Conservation (phyloP, 53 echinoderm and acorn worm species). For the Echinarachnius parma region DNA sequence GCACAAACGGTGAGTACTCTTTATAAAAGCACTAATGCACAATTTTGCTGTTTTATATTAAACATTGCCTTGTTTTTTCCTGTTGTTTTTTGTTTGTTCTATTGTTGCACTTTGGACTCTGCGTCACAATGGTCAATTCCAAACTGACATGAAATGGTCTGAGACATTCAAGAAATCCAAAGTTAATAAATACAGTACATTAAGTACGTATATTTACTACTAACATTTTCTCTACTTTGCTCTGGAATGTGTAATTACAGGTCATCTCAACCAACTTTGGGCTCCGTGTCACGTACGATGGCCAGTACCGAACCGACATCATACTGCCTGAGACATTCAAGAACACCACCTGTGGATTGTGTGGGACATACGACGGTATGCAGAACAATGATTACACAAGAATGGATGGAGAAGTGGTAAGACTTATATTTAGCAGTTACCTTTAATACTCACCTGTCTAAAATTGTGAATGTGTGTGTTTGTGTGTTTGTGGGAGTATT, state of each 20-base stretch:
- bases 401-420: constrained; percentile 58
- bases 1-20: constrained; percentile 38
- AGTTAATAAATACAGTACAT: not conserved
- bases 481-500: too few relatives aligned
- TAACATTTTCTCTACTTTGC: not conserved
- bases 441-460: too few relatives aligned
- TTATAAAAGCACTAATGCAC: not conserved
- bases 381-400: constrained; percentile 53
- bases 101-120: too few relatives aligned
- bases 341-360: constrained; percentile 76
- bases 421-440: not conserved
- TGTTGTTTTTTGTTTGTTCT: too few relatives aligned
- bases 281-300: constrained; percentile 53
- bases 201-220: not conserved
- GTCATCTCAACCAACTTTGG: constrained; percentile 64
- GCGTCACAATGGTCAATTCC: too few relatives aligned
- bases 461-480: too few relatives aligned
- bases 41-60: too few relatives aligned
- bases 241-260: constrained; percentile 44
- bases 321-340: constrained; percentile 45
- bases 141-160: too few relatives aligned
- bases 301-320: constrained; percentile 36
- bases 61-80: too few relatives aligned
- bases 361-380: constrained; percentile 71
- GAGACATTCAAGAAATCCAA: too few relatives aligned